Base-by-base conservation (phyloP, 2,888 invertebrate species). In the Xestia rhomboidea region DNA sequence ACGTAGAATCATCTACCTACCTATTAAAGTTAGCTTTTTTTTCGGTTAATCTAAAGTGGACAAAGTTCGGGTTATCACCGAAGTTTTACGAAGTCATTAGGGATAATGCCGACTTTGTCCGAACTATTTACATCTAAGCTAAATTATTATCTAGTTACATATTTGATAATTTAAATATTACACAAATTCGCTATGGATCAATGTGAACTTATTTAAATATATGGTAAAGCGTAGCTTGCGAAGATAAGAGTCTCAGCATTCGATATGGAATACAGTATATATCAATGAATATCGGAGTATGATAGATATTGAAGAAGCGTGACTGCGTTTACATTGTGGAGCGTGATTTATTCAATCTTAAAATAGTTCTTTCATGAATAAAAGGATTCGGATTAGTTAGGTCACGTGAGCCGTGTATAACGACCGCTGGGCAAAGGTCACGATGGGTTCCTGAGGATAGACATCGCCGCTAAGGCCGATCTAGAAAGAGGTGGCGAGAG, bases 21-120 rank as follows among this genome's bases (percentile, higher is more conserved):
- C 91, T 95, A 95, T 92, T 93, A 91, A 92, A 93, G 91, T 93
- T 93, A 95, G 92, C 91, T 87, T 90, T 92, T 93, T 90, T 71
- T 73, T 86, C 90, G 88, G 82, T 93, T 92, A 89, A 84, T 88
- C 90, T 93, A 91, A 76, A 88, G 84, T 88, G 86, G 89, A 87
- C 91, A 90, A 89, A 86, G 90, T 93, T 89, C 93, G 93, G 91
- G 92, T 90, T 83, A 90, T 85, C 87, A 80, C 81, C 72, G 67
- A 54, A 73, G 71, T 77, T 78, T 68, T 87, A 89, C 88, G 51
- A 63, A 81, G 67, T 63, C 73, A 38, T 60, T 71, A 77, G 46
- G 69, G 64, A 89, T 89, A 85, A 87, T 80, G 81, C 83, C 84
- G 88, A 86, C 78, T 80, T 88, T 81, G 87, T 82, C 82, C 86